These are phyloP conservation scores for Lagodon rhomboides DNA, from an alignment of 2,797 vertebrate genomes.

Conservation along the genomic window DNA sequence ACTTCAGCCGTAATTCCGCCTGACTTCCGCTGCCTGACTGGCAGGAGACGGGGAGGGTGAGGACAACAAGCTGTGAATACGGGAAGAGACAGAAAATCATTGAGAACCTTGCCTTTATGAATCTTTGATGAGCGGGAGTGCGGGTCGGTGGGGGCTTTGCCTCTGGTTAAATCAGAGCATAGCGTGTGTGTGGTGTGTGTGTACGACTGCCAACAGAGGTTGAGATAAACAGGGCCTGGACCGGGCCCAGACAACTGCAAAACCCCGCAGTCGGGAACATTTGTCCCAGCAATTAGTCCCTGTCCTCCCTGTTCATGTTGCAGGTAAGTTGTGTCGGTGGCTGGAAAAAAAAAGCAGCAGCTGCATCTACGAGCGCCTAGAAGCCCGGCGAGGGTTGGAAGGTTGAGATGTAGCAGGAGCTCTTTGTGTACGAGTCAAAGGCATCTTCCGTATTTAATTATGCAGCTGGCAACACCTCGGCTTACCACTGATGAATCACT, in stretches of 20 bases:
- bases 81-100: slow-evolving; percentile 99
- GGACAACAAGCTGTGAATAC: slow-evolving; percentile 98
- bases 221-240: slow-evolving; percentile 92
- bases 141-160: slow-evolving; percentile 88
- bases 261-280: slow-evolving; percentile 88
- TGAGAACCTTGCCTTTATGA: slow-evolving; percentile 97
- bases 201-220: slow-evolving; percentile 95
- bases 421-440: slow-evolving; percentile 19
- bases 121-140: slow-evolving; percentile 94
- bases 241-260: slow-evolving; percentile 89
- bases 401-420: slow-evolving; percentile 11
- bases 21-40: slow-evolving; percentile 94
- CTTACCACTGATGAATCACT: slow-evolving; percentile 23
- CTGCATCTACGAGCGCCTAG: slow-evolving; percentile 14
- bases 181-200: slow-evolving; percentile 83
- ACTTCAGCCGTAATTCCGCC: slow-evolving; percentile 92
- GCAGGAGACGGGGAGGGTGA: slow-evolving; percentile 88
- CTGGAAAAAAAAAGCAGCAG: slow-evolving; percentile 55
- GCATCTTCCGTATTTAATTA: slow-evolving; percentile 38
- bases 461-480: slow-evolving; percentile 15
- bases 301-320: slow-evolving; percentile 83
- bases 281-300: slow-evolving; percentile 91
- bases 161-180: slow-evolving; percentile 96
- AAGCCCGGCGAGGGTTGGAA: not conserved
- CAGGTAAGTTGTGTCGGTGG: slow-evolving; percentile 65